Conservation (phyloP, 2,797 vertebrate species). For the Coranthus polyacanthus region DNA sequence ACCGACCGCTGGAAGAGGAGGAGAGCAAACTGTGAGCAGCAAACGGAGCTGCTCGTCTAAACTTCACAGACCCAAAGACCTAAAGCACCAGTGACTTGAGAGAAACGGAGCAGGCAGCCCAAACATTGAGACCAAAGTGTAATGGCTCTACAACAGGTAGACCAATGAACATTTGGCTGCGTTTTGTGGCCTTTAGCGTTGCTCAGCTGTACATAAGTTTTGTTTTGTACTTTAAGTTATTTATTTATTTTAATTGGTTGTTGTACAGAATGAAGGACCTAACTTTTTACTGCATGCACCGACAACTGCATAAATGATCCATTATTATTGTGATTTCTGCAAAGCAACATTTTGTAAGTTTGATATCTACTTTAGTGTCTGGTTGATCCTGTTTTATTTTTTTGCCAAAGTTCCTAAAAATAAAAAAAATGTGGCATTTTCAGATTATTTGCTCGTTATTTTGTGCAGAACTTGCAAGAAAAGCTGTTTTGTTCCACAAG, state of each 20-base stretch:
- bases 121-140: slow-evolving; percentile 69
- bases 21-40: slow-evolving; percentile 92
- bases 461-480: slow-evolving; percentile 41
- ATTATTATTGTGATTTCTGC: slow-evolving; percentile 1
- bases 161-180: slow-evolving; percentile 42
- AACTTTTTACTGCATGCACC: slow-evolving; percentile 55
- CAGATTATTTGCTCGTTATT: slow-evolving; percentile 43
- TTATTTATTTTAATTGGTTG: slow-evolving; percentile 84
- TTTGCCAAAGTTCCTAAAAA: slow-evolving; percentile 59
- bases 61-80: slow-evolving; percentile 54
- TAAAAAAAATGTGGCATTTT: slow-evolving; percentile 76
- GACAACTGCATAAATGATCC: slow-evolving; percentile 41
- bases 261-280: slow-evolving; percentile 69
- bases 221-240: slow-evolving; percentile 81
- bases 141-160: slow-evolving; percentile 14
- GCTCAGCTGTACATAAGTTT: slow-evolving; percentile 66
- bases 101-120: slow-evolving; percentile 31
- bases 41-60: not conserved
- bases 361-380: slow-evolving; percentile 27
- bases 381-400: slow-evolving; percentile 38
- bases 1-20: slow-evolving; percentile 94
- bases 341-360: slow-evolving; percentile 51
- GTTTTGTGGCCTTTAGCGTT: slow-evolving; percentile 30
- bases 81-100: slow-evolving; percentile 47
- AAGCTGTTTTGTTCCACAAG: slow-evolving; percentile 41